phyloP scores from a whole-genome alignment of 2,113 vertebrate species.

The Zosterops borbonicus region DNA sequence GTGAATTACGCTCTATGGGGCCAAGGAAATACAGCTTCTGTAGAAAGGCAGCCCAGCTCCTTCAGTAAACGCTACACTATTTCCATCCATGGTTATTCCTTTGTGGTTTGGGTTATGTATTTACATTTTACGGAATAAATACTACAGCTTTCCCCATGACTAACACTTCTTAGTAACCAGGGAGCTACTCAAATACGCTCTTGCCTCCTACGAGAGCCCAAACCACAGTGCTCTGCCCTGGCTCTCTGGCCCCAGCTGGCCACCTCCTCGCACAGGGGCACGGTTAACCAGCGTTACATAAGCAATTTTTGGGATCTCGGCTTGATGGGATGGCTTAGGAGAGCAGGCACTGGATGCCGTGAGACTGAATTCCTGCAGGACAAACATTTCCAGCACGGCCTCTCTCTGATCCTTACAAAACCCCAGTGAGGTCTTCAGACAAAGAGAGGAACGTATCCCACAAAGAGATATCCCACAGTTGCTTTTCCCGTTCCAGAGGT shows the following conservation, averaged over 20 bases:
- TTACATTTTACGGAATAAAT: slow-evolving; percentile 67
- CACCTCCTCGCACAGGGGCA: background rate
- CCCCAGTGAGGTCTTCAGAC: background rate
- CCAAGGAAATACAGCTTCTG: slow-evolving; percentile 57
- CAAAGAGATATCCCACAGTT: background rate
- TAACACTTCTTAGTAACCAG: slow-evolving; percentile 62
- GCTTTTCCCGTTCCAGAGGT: background rate
- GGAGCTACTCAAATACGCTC: slow-evolving; percentile 40
- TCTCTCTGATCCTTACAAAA: background rate
- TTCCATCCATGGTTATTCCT: slow-evolving; percentile 51
- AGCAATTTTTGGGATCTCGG: background rate
- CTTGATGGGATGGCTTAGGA: background rate
- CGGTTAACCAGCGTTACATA: background rate
- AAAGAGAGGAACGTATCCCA: background rate
- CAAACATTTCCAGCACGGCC: background rate
- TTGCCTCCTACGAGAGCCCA: slow-evolving; percentile 54
- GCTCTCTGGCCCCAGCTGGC: slow-evolving; percentile 41
- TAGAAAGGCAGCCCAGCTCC: slow-evolving; percentile 24
- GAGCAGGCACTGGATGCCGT: background rate
- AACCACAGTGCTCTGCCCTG: slow-evolving; percentile 10
- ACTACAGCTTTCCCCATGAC: slow-evolving; percentile 66
- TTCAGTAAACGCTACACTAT: slow-evolving; percentile 55
- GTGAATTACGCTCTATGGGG: slow-evolving; percentile 49
- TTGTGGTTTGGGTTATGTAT: slow-evolving; percentile 69
- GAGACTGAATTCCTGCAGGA: background rate